phyloP scores from a whole-genome alignment of 2,888 invertebrate species.

The Hesperia comma region DNA sequence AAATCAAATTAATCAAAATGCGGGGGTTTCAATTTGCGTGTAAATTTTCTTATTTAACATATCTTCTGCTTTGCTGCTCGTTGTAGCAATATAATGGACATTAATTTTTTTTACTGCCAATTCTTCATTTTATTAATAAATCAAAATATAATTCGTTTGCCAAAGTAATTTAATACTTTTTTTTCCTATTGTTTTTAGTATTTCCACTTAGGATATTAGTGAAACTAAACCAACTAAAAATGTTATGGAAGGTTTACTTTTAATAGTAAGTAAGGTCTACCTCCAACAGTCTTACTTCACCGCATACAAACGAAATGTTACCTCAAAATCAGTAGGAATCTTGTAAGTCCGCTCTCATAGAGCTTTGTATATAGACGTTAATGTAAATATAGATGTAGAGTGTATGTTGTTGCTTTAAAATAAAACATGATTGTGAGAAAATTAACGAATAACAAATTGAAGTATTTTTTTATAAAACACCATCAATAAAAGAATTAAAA shows the following conservation, averaged over 20 bases:
- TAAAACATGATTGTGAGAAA: neutral
- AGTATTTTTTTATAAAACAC: too few species aligned
- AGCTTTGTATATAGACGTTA: conserved; percentile 51
- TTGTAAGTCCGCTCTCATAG: conserved; percentile 54
- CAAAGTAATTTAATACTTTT: too few species aligned
- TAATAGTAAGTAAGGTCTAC: conserved; percentile 13
- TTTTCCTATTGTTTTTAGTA: neutral
- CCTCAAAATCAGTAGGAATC: conserved; percentile 42
- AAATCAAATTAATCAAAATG: too few species aligned
- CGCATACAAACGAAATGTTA: conserved; percentile 36
- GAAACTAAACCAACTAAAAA: too few species aligned
- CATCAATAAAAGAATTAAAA: neutral
- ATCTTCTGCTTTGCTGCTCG: too few species aligned
- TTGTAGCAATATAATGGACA: too few species aligned
- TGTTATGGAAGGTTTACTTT: neutral
- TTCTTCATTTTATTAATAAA: too few species aligned
- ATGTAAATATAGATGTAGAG: conserved; percentile 34
- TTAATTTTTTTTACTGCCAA: too few species aligned
- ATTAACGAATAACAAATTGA: too few species aligned
- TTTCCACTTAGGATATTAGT: neutral
- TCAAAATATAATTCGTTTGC: too few species aligned
- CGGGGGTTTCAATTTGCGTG: too few species aligned
- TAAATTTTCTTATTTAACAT: too few species aligned
- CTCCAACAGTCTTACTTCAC: conserved; percentile 1
- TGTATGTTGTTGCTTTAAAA: conserved; percentile 11